A percentile compares a stretch with the other conserved stretches of the same genome.
phyloP scores from a whole-genome alignment of 2,797 vertebrate species.

The Rhinatrema bivittatum region DNA sequence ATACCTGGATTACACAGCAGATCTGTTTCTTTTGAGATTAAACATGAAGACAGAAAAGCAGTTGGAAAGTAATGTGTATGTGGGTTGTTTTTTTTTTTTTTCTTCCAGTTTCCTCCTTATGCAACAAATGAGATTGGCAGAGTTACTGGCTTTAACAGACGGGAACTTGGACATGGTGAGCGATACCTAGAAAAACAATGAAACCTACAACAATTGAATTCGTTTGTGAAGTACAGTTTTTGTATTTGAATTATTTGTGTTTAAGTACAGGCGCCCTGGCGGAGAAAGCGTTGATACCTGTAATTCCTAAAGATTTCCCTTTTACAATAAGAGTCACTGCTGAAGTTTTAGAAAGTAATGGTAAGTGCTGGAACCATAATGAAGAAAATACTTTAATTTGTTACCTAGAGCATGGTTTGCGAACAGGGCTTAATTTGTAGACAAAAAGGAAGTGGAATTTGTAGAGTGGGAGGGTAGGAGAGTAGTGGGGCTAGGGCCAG shows the following conservation, averaged over 20 bases:
- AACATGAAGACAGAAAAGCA: no score
- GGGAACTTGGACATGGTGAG: conserved; percentile 93
- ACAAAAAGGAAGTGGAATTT: no score
- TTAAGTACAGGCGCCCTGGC: conserved; percentile 77
- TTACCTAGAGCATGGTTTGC: no score
- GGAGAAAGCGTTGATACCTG: conserved; percentile 82
- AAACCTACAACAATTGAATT: no score
- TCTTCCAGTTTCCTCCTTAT: conserved; percentile 88
- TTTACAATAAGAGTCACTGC: conserved; percentile 92
- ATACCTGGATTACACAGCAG: no score
- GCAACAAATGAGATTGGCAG: conserved; percentile 94
- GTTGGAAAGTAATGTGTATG: no score
- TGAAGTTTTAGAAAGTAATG: conserved; percentile 97
- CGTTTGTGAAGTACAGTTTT: neutral
- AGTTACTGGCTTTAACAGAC: conserved; percentile 76
- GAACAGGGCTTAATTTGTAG: no score
- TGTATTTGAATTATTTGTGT: conserved; percentile 14
- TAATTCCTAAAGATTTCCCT: conserved; percentile 90
- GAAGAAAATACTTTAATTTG: no score
- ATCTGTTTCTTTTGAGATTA: no score
- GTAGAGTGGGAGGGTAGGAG: no score
- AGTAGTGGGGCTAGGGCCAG: no score
- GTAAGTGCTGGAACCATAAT: no score
- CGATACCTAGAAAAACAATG: conserved; percentile 6
- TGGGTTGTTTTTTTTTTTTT: neutral